Base-by-base conservation (phyloP, 30 jellyfish, hydroid and myxozoan genomes). In the Clytia hemisphaerica region DNA sequence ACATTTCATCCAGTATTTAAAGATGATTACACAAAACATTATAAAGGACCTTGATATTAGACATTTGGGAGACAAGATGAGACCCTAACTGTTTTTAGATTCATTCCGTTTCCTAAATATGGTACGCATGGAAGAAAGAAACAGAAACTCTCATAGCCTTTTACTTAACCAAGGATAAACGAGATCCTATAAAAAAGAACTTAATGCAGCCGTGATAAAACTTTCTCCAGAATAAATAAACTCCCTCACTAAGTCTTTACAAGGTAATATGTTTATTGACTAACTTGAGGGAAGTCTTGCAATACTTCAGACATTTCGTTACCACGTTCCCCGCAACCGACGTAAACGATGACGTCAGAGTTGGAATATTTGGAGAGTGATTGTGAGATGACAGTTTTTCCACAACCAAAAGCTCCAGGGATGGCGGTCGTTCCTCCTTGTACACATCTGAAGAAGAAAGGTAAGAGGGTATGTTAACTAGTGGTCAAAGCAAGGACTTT, bases 341-440 rank as follows among this genome's bases (percentile, higher is more conserved):
- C 99, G 67, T 92, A 92, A 21, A 92, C 54, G 48, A 92, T 92
- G 26, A 92, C 95, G 66, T 92, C 99, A n/a, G 99, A 92, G 68
- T 92, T 92, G 3, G 99, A 92, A 42, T 83, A 84, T 32, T 92
- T 92, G 29, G 99, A 92, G 34, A 92, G 66, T 0, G 99, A 78
- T 49, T 92, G 99, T 0, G 99, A 92, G 30, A 83, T 92, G 73
- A 92, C 99, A 65, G 99, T 92, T 65, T 92, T 92, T 19, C 99
- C 99, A 50, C 99, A 92, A 19, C 99, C 99, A 40, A 92, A 92
- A 73, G 99, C 99, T 35, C 99, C 99, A 5, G 99, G 99, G 33
- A 92, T 92, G 29, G 96, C 96, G n/a, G 99, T 92, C 33, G 99
- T 92, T 37, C 99, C 99, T 28, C 99, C 99, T 68, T 92, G 99